Evolutionary conservation across 2,113 vertebrate genomes (phyloP).

Genomic region (human): GRCh38 chr7:118024001-118024500

Average conservation of each 20-base stretch:
- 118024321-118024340: not conserved
- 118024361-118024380: not conserved
- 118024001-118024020: slow-evolving; percentile 47
- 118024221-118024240: slow-evolving; percentile 10
- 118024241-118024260: not conserved
- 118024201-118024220: slow-evolving; percentile 52
- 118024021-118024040: not conserved
- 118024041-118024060: slow-evolving; percentile 22
- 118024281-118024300: not conserved
- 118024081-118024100: slow-evolving; percentile 39
- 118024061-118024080: not conserved
- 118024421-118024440: not conserved
- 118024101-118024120: not conserved
- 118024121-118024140: not conserved
- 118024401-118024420: not conserved
- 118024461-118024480: not conserved
- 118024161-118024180: not conserved
- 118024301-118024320: not conserved
- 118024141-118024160: slow-evolving; percentile 41
- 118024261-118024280: slow-evolving; percentile 13
- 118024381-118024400: not conserved
- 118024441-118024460: not conserved
- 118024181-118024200: slow-evolving; percentile 42
- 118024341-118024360: not conserved
- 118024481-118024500: not conserved